Evolutionary conservation across 37 sponge, comb jelly and placozoan species (phyloP).

Genomic region (Aplysina aerophoba): DNA sequence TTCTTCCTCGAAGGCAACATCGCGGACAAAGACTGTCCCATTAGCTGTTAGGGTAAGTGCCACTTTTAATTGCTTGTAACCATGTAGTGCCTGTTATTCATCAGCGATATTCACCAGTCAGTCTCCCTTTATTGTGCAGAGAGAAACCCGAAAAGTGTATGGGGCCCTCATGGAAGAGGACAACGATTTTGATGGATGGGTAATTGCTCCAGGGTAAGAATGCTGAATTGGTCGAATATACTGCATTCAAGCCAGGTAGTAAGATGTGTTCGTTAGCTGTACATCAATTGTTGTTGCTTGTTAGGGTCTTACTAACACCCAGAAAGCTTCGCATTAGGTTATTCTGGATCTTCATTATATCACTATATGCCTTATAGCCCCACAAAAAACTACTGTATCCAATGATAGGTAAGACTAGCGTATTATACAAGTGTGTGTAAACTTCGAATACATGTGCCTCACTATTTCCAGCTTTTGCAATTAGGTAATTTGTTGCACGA

Average conservation of each 20-base stretch:
- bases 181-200: slow-evolving; percentile 39
- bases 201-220: slow-evolving; percentile 36
- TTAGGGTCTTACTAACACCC: neutral
- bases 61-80: neutral
- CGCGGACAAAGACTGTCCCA: slow-evolving; percentile 12
- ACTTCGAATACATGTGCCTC: no score
- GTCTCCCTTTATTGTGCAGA: slow-evolving; percentile 5
- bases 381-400: no score
- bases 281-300: neutral
- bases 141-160: slow-evolving; percentile 40
- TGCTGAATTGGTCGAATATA: neutral
- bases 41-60: slow-evolving; percentile 6
- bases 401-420: no score
- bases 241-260: neutral
- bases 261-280: neutral
- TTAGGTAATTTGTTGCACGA: no score
- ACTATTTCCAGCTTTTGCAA: no score
- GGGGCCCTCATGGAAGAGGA: slow-evolving; percentile 42
- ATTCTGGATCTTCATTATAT: no score
- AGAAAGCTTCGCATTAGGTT: no score
- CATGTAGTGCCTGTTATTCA: neutral
- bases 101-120: no score
- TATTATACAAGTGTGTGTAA: no score
- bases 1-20: no score
- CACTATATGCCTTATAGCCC: no score